Conservation (phyloP, 2,888 invertebrate species). For the Rotaria macrura region DNA sequence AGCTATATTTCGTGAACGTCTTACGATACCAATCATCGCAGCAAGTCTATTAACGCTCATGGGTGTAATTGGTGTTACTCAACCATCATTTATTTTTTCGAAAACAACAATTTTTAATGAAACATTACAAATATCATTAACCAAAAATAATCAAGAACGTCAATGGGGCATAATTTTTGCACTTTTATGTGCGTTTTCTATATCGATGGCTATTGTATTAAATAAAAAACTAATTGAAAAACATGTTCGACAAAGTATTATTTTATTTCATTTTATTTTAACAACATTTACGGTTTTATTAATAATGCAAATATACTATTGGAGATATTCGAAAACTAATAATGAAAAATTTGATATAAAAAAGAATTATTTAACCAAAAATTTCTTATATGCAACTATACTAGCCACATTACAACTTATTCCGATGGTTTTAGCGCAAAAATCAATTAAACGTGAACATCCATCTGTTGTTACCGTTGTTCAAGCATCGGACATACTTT, state of each 20-base stretch:
- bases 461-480: background rate
- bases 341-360: background rate
- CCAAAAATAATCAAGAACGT: background rate
- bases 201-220: background rate
- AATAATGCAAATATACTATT: background rate
- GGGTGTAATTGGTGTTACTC: background rate
- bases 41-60: background rate
- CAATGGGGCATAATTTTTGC: background rate
- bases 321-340: background rate
- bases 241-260: background rate
- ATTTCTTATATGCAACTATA: background rate
- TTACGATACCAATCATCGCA: background rate
- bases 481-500: background rate
- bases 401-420: background rate
- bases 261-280: conserved; percentile 5
- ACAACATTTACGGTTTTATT: background rate
- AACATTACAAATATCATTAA: background rate
- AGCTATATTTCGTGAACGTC: background rate
- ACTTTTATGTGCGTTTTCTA: background rate
- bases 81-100: background rate
- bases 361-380: background rate
- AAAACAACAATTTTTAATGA: background rate
- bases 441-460: background rate
- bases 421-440: background rate
- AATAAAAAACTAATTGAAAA: background rate